Evolutionary conservation across 2,113 vertebrate genomes (phyloP).

Genomic region (Physeter macrocephalus): DNA sequence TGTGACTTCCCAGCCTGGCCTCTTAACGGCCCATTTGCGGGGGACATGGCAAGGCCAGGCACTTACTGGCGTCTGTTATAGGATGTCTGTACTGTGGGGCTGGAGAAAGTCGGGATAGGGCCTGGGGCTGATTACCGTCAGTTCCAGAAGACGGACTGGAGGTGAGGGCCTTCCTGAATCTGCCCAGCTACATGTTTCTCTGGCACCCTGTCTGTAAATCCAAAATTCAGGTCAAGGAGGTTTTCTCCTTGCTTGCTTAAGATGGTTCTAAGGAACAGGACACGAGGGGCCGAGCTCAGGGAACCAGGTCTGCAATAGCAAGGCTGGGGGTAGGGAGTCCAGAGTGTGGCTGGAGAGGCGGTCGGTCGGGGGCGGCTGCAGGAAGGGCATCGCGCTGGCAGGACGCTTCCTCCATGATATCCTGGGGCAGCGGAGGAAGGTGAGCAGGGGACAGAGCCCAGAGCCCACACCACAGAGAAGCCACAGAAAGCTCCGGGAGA

Average conservation of each 20-base stretch:
- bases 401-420: no score
- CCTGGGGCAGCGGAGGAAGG: background rate
- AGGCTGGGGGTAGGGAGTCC: background rate
- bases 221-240: background rate
- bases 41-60: background rate
- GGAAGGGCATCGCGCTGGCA: background rate
- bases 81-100: background rate
- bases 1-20: background rate
- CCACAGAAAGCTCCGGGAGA: background rate
- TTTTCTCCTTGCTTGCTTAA: background rate
- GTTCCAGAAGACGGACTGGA: background rate
- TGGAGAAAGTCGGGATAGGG: background rate
- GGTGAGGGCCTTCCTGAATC: no score
- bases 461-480: background rate
- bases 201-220: background rate
- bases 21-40: background rate
- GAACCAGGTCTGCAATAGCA: background rate
- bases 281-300: background rate
- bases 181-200: accelerated
- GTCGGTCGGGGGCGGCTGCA: accelerated
- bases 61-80: background rate
- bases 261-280: background rate
- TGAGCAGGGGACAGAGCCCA: background rate
- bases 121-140: background rate
- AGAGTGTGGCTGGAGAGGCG: accelerated